Percentiles rank a stretch among this genome's conserved stretches.
These are phyloP conservation scores for Malurus cyaneus DNA, from an alignment of 2,113 vertebrate genomes.

Conservation along the genomic window DNA sequence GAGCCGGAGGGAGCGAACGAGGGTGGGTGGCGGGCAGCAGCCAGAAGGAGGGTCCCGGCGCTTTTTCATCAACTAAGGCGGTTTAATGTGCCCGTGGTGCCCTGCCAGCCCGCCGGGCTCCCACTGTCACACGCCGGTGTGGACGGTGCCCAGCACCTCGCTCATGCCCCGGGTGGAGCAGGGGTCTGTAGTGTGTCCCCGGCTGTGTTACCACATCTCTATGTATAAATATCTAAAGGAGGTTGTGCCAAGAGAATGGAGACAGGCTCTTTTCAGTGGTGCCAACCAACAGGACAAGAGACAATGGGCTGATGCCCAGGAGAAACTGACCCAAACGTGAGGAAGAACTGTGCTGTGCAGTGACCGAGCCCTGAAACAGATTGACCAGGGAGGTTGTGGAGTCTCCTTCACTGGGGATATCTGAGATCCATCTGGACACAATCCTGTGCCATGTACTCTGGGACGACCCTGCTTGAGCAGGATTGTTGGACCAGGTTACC, in stretches of 20 bases:
- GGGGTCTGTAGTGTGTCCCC: accelerated
- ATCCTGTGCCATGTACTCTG: not conserved
- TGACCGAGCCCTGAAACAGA: not conserved
- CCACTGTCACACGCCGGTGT: accelerated
- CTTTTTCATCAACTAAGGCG: accelerated
- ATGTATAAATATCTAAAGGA: not conserved
- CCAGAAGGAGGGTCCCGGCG: accelerated
- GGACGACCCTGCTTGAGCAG: not conserved
- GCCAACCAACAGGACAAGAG: not conserved
- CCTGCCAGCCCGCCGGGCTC: not conserved
- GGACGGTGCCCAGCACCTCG: not conserved
- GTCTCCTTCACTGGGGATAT: not conserved
- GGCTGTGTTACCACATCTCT: not conserved
- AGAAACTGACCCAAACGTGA: not conserved
- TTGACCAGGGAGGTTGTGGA: not conserved
- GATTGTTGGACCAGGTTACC: not conserved
- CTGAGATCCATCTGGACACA: not conserved
- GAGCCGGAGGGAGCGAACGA: not conserved
- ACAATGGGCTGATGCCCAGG: not conserved
- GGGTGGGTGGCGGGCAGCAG: too few species aligned
- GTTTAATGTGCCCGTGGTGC: not conserved
- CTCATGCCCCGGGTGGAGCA: accelerated
- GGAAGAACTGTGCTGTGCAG: not conserved
- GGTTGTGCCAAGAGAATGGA: not conserved
- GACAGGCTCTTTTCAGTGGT: not conserved